Percentiles rank a stretch among this genome's conserved stretches.
phyloP scores from a whole-genome alignment of 53 echinoderm and acorn worm genomes.

The Holothuria scabra region DNA sequence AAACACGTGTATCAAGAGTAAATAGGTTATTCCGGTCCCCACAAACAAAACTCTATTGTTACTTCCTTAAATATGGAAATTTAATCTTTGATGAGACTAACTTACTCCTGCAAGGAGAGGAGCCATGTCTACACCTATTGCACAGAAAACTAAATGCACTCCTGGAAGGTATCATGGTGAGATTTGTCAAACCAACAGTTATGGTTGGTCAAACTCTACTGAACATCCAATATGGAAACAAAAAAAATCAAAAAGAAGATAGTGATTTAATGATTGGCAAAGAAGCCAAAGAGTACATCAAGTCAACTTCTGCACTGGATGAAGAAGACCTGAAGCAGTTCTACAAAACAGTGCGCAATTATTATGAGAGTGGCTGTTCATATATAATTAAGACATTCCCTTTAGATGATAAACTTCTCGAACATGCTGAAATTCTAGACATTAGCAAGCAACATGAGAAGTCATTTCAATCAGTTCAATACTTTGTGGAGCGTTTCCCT shows the following conservation, averaged over 20 bases:
- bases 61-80: conserved; percentile 18
- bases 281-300: conserved; percentile 55
- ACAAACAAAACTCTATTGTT: conserved; percentile 49
- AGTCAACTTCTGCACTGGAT: conserved; percentile 14
- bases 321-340: conserved; percentile 4
- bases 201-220: no score
- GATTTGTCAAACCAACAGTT: no score
- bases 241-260: conserved; percentile 45
- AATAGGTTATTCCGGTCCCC: conserved; percentile 37
- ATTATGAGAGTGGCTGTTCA: conserved; percentile 28
- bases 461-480: conserved; percentile 41
- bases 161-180: no score
- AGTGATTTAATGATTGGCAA: conserved; percentile 61
- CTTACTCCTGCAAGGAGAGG: conserved; percentile 58
- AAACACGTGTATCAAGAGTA: not conserved
- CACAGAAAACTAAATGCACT: no score
- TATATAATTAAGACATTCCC: conserved; percentile 54
- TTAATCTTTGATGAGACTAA: conserved; percentile 51
- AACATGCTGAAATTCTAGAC: conserved; percentile 48
- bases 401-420: no score
- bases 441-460: not conserved
- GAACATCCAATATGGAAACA: conserved; percentile 7
- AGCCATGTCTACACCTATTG: no score
- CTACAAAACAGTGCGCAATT: conserved; percentile 40
- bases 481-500: conserved; percentile 47